Conservation (phyloP, 2,113 vertebrate genomes). For the Merops nubicus region DNA sequence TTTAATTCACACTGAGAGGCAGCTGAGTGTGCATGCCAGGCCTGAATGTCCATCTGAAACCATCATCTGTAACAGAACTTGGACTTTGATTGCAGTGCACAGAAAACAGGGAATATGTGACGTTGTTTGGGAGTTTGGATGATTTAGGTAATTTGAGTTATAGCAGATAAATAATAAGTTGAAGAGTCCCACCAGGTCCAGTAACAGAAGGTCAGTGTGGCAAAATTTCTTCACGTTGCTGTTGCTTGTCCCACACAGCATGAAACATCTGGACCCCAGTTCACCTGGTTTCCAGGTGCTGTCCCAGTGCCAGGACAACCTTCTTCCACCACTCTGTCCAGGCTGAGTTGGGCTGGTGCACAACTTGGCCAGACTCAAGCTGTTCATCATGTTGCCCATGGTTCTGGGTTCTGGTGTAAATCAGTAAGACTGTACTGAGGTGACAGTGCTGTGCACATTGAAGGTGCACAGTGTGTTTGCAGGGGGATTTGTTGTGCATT, state of each 20-base stretch:
- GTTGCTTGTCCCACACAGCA: not conserved
- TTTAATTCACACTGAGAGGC: not conserved
- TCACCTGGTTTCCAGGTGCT: not conserved
- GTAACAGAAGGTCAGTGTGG: not conserved
- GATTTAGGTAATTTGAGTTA: not conserved
- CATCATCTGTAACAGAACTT: not conserved
- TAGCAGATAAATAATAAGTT: not conserved
- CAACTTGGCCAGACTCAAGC: not conserved
- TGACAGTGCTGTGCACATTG: not conserved
- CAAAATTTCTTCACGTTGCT: not conserved
- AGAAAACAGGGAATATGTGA: not conserved
- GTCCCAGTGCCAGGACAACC: fast-evolving
- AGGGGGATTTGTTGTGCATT: fast-evolving
- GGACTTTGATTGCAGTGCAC: not conserved
- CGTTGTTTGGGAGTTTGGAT: not conserved
- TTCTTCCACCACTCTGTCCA: fast-evolving
- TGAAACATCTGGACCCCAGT: not conserved
- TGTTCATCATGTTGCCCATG: too few relatives aligned
- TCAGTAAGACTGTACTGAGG: fast-evolving
- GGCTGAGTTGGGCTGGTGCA: not conserved
- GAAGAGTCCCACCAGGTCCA: not conserved
- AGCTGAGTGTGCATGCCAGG: fast-evolving
- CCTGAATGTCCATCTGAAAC: not conserved
- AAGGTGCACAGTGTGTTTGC: fast-evolving
- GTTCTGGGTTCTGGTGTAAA: not conserved